Evolutionary conservation across 2,888 invertebrate species (phyloP).

Genomic region (Gisinianus flammeolus): DNA sequence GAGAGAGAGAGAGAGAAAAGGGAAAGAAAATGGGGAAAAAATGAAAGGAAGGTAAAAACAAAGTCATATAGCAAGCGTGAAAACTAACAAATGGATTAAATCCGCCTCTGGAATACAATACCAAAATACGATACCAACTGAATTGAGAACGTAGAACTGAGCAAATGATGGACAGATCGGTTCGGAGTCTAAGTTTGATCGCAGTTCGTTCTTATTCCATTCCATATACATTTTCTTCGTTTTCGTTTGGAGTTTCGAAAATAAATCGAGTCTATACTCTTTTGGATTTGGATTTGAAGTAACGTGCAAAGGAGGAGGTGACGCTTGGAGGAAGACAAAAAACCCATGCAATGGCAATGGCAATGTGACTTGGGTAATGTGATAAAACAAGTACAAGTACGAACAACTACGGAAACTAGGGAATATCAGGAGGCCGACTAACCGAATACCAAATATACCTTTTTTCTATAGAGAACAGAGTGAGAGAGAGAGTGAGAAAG

Average conservation of each 20-base stretch:
- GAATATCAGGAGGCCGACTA: too few species aligned
- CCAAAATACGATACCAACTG: background rate
- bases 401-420: background rate
- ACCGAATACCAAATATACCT: too few species aligned
- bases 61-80: conserved; percentile 5
- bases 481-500: too few species aligned
- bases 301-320: conserved; percentile 17
- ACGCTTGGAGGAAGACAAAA: background rate
- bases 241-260: too few species aligned
- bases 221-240: too few species aligned
- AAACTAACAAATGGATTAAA: conserved; percentile 12
- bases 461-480: too few species aligned
- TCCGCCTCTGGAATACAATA: background rate
- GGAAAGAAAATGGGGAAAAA: background rate
- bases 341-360: background rate
- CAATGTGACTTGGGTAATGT: background rate
- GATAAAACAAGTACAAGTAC: too few species aligned
- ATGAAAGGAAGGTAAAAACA: too few species aligned
- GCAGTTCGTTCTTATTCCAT: too few species aligned
- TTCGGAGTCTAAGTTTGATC: too few species aligned
- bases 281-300: background rate
- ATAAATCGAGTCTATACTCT: too few species aligned
- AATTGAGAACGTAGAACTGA: background rate
- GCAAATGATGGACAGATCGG: too few species aligned
- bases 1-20: background rate